A percentile compares a stretch with the other conserved stretches of the same genome.
Conservation (phyloP, 2,888 invertebrate species). For the Trissonchulus sp. region DNA sequence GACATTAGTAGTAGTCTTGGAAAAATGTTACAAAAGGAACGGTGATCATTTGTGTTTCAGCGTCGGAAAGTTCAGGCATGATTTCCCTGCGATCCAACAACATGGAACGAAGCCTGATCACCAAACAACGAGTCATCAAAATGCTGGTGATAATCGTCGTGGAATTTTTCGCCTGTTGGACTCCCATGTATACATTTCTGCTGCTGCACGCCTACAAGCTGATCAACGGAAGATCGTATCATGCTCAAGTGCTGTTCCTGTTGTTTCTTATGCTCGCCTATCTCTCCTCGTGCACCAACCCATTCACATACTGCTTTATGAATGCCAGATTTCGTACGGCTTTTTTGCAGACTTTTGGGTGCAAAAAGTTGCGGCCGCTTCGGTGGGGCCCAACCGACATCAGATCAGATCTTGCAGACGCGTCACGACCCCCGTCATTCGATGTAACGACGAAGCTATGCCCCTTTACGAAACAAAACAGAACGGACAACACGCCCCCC, state of each 20-base stretch:
- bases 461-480: no score
- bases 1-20: no score
- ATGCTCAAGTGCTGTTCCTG: no score
- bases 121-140: conserved; percentile 67
- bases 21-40: no score
- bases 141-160: conserved; percentile 86
- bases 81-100: conserved; percentile 62
- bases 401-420: no score
- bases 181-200: conserved; percentile 66
- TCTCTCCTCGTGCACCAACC: conserved; percentile 76
- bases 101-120: conserved; percentile 68
- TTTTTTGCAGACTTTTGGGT: conserved; percentile 13
- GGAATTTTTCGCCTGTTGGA: conserved; percentile 86
- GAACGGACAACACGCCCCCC: no score
- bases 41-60: no score
- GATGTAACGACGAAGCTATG: neutral
- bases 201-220: neutral
- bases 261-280: conserved; percentile 71
- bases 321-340: conserved; percentile 70
- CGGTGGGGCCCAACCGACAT: neutral
- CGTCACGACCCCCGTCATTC: neutral
- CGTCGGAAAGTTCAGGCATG: no score
- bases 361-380: neutral
- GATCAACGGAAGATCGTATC: neutral
- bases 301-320: conserved; percentile 86